These are phyloP conservation scores for Actinia equina DNA, from an alignment of 64 coral and sea anemone genomes.

Conservation along the genomic window DNA sequence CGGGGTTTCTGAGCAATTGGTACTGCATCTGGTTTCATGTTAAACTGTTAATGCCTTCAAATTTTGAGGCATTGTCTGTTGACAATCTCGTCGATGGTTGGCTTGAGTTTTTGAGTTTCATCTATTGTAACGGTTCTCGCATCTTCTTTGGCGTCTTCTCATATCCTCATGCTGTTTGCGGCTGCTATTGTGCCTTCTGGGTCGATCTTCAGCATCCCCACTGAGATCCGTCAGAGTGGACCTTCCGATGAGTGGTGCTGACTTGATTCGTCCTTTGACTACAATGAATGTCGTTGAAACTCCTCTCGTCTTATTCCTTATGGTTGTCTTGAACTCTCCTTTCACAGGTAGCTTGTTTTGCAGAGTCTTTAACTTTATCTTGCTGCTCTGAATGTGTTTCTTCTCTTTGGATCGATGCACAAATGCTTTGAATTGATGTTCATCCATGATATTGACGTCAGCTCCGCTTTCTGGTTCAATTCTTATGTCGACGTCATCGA, in stretches of 20 bases:
- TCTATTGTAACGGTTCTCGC: neutral
- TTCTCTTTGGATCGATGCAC: too few relatives aligned
- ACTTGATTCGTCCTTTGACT: constrained; percentile 40
- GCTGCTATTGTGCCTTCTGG: constrained; percentile 27
- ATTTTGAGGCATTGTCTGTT: neutral
- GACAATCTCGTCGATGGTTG: constrained; percentile 2
- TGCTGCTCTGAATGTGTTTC: too few relatives aligned
- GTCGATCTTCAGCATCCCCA: constrained; percentile 39
- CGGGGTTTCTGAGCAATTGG: too few relatives aligned
- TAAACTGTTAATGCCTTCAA: neutral
- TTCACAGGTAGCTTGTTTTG: constrained; percentile 64
- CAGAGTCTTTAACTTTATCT: too few relatives aligned
- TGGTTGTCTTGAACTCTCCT: constrained; percentile 47
- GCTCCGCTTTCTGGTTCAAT: too few relatives aligned
- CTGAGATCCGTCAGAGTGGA: constrained; percentile 21
- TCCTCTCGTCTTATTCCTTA: constrained; percentile 59
- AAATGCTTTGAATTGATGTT: too few relatives aligned
- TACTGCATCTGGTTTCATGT: too few relatives aligned
- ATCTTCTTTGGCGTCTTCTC: constrained; percentile 1
- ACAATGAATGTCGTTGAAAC: constrained; percentile 52
- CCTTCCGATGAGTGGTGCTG: constrained; percentile 36
- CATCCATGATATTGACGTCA: too few relatives aligned
- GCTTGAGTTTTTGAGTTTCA: neutral
- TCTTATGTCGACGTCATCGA: too few relatives aligned
- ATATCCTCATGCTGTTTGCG: constrained; percentile 32